Base-by-base conservation (phyloP, 1,140 invertebrate genomes). In the Ganaspis sp. region DNA sequence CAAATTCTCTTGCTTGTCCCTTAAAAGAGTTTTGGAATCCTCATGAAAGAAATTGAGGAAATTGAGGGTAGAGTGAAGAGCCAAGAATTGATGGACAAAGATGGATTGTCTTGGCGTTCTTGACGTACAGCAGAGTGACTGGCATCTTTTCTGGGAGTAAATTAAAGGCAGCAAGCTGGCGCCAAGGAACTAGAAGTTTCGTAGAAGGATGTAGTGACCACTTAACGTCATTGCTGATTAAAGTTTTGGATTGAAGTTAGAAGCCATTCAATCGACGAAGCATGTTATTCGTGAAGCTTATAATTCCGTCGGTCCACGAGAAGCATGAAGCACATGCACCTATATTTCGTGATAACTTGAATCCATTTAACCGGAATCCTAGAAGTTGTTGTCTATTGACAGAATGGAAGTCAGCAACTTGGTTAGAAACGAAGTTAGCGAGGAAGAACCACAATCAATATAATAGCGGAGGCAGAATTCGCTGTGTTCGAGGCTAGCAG, bases 361-460 rank as follows among this genome's bases (percentile, higher is more conserved):
- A 90, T 89, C 83, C 87, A 89, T 86, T 90, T 89, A 87, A 83
- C 79, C 78, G 79, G 85, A 86, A 86, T 89, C 85, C 81, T 80
- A 83, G 83, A 89, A 88, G 87, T 89, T 89, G 82, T 85, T 82
- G 77, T 69, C 86, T 81, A 86, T 88, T 89, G 84, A 82, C 83
- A 84, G 84, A 86, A 87, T 84, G 86, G 85, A 72, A 85, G 84
- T 82, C 83, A 78, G 81, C 83, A 88, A 89, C 84, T 88, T 88
- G 84, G 80, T 81, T 77, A 84, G 87, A 87, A 89, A 90, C 86
- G 82, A 90, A 90, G 87, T 90, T 91, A 90, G 84, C 79, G 85
- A 81, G 83, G 86, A 82, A 84, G 84, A 80, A 88, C 86, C 85
- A 87, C 88, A 90, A 90, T 91, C 89, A 88, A 90, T 91, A 89